Base-by-base conservation (phyloP, 2,888 invertebrate species). In the Trachelus stipa region DNA sequence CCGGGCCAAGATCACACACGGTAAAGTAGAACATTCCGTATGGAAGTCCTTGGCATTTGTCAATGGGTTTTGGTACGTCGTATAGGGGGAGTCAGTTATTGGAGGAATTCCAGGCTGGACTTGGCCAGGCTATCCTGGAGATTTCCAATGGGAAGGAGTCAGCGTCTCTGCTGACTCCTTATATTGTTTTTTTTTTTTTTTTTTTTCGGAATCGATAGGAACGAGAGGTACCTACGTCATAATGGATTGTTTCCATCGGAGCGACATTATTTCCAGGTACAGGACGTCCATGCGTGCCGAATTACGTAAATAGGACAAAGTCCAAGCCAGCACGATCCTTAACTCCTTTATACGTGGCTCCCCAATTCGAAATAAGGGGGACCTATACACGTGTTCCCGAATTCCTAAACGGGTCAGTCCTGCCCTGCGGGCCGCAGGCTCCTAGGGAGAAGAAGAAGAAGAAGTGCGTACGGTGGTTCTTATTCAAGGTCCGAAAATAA, bases 401-500 rank as follows among this genome's bases (percentile, higher is more conserved):
- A 80, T 82, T 82, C 79, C 74, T 77, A 75, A 76, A 34, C 76
- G 77, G 71, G 71, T 79, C 79, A 73, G 69, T 73, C 73, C 81
- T 83, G 82, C 82, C 85, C 81, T 40, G 4, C 40, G 82, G 81
- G 79, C 77, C 78, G 79, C 75, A 71, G 40, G 40, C 40, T 15
- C 15, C 4, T 15, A 40, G 40, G 40, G 40, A 15, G 15, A 40
- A 15, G 40, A 40, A 34, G 34, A 34, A 40, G 40, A 40, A 40
- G 40, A 40, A 40, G 15, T 40, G 6, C 40, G 40, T 15, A 40
- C 40, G 40, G 40, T 40, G 40, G 40, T 40, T 40, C 40, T 40
- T 40, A 40, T 78, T 85, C 86, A 85, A 86, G 86, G 88, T 84
- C 83, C 82, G 75, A 82, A 78, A 84, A 85, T 76, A 81, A 80